Conservation (phyloP, 2,888 invertebrate species). For the Torymus tubicola region DNA sequence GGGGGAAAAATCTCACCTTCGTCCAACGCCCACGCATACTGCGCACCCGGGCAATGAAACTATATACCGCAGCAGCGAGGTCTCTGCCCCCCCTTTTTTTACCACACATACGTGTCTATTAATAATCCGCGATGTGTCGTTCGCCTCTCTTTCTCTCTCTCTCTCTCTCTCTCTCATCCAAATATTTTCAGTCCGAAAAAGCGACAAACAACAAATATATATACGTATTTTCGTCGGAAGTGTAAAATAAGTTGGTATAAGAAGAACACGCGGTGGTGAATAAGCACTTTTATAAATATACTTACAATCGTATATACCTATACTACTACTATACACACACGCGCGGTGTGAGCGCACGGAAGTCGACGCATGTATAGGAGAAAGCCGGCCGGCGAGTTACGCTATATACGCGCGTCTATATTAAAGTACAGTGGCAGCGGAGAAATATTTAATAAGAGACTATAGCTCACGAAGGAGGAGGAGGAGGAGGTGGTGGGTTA, state of each 20-base stretch:
- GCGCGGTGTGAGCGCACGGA: neutral
- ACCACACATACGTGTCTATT: too few species aligned
- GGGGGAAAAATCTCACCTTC: too few species aligned
- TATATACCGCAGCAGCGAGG: neutral
- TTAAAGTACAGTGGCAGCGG: neutral
- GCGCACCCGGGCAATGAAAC: neutral
- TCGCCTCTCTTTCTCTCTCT: constrained; percentile 11
- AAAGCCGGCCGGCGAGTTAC: constrained; percentile 27
- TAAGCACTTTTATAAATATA: constrained; percentile 20
- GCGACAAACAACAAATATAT: neutral
- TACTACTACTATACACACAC: neutral
- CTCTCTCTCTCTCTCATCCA: constrained; percentile 3
- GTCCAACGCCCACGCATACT: too few species aligned
- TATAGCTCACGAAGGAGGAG: neutral
- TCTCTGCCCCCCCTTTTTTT: too few species aligned
- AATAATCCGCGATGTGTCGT: neutral
- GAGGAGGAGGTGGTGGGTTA: neutral
- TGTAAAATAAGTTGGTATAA: too few species aligned
- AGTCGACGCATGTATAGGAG: neutral
- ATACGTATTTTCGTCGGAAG: neutral
- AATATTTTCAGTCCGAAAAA: too few species aligned
- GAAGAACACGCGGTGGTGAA: neutral
- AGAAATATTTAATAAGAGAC: constrained; percentile 33
- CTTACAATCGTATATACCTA: neutral
- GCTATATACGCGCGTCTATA: too few species aligned